Conservation (phyloP, 37 sponge, comb jelly and placozoan genomes). For the Axinella damicornis region DNA sequence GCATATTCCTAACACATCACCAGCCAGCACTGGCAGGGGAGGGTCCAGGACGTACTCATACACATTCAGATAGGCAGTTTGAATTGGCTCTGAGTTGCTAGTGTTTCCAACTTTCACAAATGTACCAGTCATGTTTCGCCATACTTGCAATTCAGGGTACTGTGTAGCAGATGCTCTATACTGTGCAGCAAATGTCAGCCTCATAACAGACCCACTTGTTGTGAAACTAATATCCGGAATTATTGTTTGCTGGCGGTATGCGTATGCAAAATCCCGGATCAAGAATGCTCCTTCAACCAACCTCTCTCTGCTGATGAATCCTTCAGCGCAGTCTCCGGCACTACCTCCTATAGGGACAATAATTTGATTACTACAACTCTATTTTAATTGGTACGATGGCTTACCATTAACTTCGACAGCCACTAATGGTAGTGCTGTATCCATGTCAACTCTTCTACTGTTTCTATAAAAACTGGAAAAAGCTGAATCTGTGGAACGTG, state of each 20-base stretch:
- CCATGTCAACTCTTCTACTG: no score
- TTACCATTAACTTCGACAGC: neutral
- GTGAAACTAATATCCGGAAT: neutral
- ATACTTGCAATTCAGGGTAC: conserved; percentile 2
- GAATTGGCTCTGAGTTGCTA: neutral
- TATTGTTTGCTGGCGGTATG: neutral
- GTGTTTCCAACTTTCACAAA: neutral
- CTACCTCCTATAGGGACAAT: no score
- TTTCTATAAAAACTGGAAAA: no score
- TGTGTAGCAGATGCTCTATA: neutral
- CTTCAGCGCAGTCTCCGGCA: no score
- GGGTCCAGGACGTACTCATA: neutral
- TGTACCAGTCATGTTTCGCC: neutral
- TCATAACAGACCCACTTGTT: neutral
- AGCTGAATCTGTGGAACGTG: no score
- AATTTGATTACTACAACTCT: no score
- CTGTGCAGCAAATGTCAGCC: neutral
- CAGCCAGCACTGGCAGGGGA: neutral
- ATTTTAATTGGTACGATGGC: no score
- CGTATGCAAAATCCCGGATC: no score
- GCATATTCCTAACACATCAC: neutral
- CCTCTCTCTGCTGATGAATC: no score
- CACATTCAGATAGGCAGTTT: neutral
- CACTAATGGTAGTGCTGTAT: conserved; percentile 6
- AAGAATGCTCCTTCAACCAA: no score